Conservation (phyloP, 2,888 invertebrate genomes). For the Eupithecia subumbrata region DNA sequence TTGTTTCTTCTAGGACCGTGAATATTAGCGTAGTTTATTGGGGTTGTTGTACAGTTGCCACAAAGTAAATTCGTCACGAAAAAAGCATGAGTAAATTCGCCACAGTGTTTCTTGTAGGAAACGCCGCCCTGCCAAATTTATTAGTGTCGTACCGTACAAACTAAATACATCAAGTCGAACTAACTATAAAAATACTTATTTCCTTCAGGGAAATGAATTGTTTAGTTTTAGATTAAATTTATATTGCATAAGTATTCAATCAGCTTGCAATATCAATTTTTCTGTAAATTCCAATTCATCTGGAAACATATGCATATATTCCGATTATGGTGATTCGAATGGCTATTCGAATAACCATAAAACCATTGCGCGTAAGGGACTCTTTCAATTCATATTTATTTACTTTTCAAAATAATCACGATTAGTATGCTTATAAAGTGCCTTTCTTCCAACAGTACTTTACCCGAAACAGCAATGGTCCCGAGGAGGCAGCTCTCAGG, state of each 20-base stretch:
- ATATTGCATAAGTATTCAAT: too few relatives aligned
- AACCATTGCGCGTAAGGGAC: neutral
- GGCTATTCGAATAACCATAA: neutral
- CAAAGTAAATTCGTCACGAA: too few relatives aligned
- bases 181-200: neutral
- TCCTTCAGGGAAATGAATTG: neutral
- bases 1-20: neutral
- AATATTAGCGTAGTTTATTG: neutral
- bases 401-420: neutral
- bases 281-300: neutral
- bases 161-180: neutral
- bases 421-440: neutral
- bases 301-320: neutral
- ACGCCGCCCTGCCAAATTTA: neutral
- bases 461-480: conserved; percentile 89
- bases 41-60: too few relatives aligned
- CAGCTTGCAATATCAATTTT: too few relatives aligned
- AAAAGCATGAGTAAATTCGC: too few relatives aligned
- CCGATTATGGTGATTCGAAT: neutral
- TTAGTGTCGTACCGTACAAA: neutral
- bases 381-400: neutral
- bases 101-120: neutral
- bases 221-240: neutral
- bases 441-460: conserved; percentile 87
- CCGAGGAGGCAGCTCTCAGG: conserved; percentile 87